These are phyloP conservation scores for Calliphora vomitoria DNA, from an alignment of 2,888 invertebrate species.

Conservation along the genomic window DNA sequence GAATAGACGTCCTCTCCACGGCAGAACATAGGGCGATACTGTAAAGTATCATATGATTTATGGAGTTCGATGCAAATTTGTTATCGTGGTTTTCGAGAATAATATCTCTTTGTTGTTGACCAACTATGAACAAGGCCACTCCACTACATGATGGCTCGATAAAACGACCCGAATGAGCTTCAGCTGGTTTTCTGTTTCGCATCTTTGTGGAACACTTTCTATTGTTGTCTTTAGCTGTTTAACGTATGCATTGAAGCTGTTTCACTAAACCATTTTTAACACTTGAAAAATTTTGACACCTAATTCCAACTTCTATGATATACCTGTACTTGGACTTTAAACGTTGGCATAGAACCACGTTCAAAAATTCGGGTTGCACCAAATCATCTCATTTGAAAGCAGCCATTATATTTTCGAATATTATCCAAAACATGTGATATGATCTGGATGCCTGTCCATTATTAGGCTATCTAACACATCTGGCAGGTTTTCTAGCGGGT, in stretches of 20 bases:
- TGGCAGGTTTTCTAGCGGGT: background rate
- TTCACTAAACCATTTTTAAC: background rate
- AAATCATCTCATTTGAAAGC: too few relatives aligned
- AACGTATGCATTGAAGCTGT: slow-evolving; percentile 1
- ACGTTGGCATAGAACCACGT: background rate
- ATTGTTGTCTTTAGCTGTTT: slow-evolving; percentile 16
- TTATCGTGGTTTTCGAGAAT: slow-evolving; percentile 27
- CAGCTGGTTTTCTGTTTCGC: background rate
- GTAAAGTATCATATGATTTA: slow-evolving; percentile 28
- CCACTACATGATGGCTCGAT: slow-evolving; percentile 18
- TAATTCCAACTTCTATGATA: background rate
- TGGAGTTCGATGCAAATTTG: slow-evolving; percentile 25
- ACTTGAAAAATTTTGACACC: background rate
- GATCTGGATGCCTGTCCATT: background rate
- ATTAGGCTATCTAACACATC: background rate
- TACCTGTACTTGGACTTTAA: background rate
- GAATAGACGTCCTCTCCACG: slow-evolving; percentile 37
- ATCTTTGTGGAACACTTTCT: background rate
- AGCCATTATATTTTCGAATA: too few relatives aligned
- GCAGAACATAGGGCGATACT: slow-evolving; percentile 37
- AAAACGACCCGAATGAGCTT: background rate
- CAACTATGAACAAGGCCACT: slow-evolving; percentile 25
- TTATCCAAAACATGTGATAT: too few relatives aligned
- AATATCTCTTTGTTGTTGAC: slow-evolving; percentile 21
- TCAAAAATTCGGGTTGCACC: too few relatives aligned